These are phyloP conservation scores for Rana temporaria DNA, from an alignment of 2,113 vertebrate genomes.

Conservation along the genomic window DNA sequence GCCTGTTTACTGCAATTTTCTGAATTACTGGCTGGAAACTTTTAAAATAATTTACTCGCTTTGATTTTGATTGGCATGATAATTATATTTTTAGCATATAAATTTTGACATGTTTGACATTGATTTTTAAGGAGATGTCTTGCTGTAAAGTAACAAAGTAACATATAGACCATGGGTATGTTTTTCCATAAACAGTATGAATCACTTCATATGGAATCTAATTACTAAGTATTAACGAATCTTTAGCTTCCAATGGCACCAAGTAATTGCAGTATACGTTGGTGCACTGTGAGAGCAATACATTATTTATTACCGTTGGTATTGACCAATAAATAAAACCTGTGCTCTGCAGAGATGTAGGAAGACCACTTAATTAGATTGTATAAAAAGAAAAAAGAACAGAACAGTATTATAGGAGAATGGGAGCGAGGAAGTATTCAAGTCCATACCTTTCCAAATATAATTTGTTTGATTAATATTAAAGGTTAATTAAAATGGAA, in stretches of 20 bases:
- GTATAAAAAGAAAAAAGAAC: too few relatives aligned
- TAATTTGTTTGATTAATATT: too few relatives aligned
- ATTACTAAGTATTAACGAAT: constrained; percentile 36
- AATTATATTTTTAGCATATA: constrained; percentile 40
- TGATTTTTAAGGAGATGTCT: constrained; percentile 29
- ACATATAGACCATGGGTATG: neutral
- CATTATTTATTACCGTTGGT: neutral
- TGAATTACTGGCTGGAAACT: neutral
- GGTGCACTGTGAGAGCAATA: neutral
- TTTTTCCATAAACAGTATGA: constrained; percentile 16
- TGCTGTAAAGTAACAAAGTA: neutral
- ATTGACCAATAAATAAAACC: constrained; percentile 9
- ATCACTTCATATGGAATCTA: constrained; percentile 25
- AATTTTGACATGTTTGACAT: constrained; percentile 38
- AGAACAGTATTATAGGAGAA: too few relatives aligned
- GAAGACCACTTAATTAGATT: neutral
- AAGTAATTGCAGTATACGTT: neutral
- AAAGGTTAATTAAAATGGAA: too few relatives aligned
- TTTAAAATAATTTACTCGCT: neutral
- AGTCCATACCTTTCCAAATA: too few relatives aligned
- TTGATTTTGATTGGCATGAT: constrained; percentile 30
- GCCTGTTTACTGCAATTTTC: too few relatives aligned
- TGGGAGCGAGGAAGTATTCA: too few relatives aligned
- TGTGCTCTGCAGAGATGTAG: neutral
- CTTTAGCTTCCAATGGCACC: constrained; percentile 7